Evolutionary conservation across 2,113 vertebrate species (phyloP), one percentile per base, ranked within the genome.

Genomic region (Dunckerocampus dactyliophorus): DNA sequence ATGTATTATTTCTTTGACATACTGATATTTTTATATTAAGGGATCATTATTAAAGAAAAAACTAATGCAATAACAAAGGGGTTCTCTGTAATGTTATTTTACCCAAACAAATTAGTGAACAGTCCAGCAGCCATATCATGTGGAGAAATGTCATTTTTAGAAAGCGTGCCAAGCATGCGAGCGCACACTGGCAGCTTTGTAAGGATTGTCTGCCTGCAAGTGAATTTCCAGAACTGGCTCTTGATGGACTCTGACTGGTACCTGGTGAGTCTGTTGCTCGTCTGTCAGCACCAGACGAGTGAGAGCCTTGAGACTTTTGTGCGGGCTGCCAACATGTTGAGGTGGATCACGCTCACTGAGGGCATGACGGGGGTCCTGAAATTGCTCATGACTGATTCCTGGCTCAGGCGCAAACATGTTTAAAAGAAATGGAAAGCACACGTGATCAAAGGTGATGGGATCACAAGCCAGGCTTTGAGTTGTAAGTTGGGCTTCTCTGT

Each of bases 261-360:
- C 84, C 82, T 82, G 74, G 74, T 81, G 80, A 34, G 77, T 85
- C 86, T 86, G 86, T 58, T 72, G 80, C 63, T 64, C 67, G 72
- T 86, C 86, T 86, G 82, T 88, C 85, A 86, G 81, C 85, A 84
- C 85, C 69, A 77, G 65, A 77, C 43, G 67, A 84, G 82, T 47
- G 50, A 54, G 79, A 77, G 66, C 61, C 65, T 72, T 61, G 57
- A 62, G 52, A 67, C 65, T 73, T 34, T 34, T 34, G 31, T 34
- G 31, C 31, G 31, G 31, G 31, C 31, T 79, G 82, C 85, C 87
- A 87, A 74, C 67, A 69, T 43, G 15, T 39, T 59, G 34, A 60
- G 78, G 73, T 73, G 77, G 67, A 77, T 79, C 69, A 67, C 67
- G 47, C 63, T 73, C 54, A 75, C 73, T 55, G 60, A 60, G 76